Base-by-base conservation (phyloP, 2,113 vertebrate species). In the Brachyhypopomus occidentalis region DNA sequence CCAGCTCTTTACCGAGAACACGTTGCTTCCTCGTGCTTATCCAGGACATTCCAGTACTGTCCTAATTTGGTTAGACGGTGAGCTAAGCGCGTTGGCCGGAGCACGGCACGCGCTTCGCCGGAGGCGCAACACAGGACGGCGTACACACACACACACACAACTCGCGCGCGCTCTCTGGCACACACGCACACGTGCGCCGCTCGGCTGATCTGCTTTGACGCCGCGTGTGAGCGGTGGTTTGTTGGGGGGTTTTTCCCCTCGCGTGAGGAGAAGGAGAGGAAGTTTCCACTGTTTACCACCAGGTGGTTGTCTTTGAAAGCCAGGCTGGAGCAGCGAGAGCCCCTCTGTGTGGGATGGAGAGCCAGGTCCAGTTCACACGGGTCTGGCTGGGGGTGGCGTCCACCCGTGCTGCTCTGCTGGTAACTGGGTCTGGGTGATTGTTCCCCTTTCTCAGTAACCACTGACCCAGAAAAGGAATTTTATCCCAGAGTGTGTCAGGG, bases 231-330 rank as follows among this genome's bases (percentile, higher is more conserved):
- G 9, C 5, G 41, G 41, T 52, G 8, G 12, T 8, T 12, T 52
- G 45, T 14, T 52, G 45, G 9, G 45, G 9, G 12, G 1, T 52
- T 52, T 12, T 52, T 14, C 2, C 45, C 45, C 12, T 14, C 3
- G 9, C 9, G 45, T 52, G 45, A 2, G 5, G 41, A 41, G 41
- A 41, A 3, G 36, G 36, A 55, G 60, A 5, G 69, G 76, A 80
- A 87, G 84, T 84, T 90, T 91, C 88, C 80, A 45, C 76, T 5
- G 83, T 56, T 91, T 88, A 82, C 90, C 90, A 88, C 88, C 86
- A 90, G 89, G 90, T 91, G 93, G 90, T 91, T 92, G 90, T 91
- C 88, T 91, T 89, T 85, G 82, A 87, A 90, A 91, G 83, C 91
- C 83, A 88, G 88, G 86, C 83, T 78, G 69, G 77, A 48, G 23